Evolutionary conservation across 1,140 invertebrate species (phyloP), one percentile per base, ranked within the genome.

Genomic region (Theocolax elegans): DNA sequence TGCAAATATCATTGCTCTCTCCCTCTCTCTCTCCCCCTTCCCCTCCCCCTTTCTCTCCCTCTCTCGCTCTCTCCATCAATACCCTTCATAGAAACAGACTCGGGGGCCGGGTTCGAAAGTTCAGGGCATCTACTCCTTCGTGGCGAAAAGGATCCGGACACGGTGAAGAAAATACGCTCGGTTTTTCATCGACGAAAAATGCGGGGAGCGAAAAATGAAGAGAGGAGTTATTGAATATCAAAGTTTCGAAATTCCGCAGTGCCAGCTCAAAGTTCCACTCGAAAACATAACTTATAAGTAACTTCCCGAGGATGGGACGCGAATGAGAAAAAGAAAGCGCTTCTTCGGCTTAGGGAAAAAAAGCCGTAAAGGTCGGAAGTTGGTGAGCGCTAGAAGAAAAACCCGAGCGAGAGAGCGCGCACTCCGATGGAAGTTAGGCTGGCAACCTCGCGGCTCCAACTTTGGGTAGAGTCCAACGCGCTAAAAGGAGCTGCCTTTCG

Each of bases 231-330:
- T 79, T 77, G 78, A 80, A 80, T 80, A 80, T 80, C 75, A 80
- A 80, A 81, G 79, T 81, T 81, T 77, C 72, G 74, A 75, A 80
- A 80, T 79, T 78, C 68, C 76, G 77, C 77, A 77, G 73, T 80
- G 77, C 77, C 60, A 58, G 78, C 74, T n/a, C n/a, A n/a, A 72
- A 80, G 80, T 72, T 81, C 80, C 74, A 79, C 76, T 80, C 58
- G 79, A 80, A 81, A 80, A 79, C 76, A 79, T 79, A 78, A 79
- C 75, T 81, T 81, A 80, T 81, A 80, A 81, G 76, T 79, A 77
- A 81, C 74, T 80, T 59, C 35, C 15, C 21, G 35, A 58, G 54
- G 15, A 12, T 15, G 21, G 13, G n/a, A 15, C 12, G 12, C 23
- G 40, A 49, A 59, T 59, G 58, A 53, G 46, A 31, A 68, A 62